phyloP scores from a whole-genome alignment of 2,888 invertebrate species.

The Anagyrus pseudococci region DNA sequence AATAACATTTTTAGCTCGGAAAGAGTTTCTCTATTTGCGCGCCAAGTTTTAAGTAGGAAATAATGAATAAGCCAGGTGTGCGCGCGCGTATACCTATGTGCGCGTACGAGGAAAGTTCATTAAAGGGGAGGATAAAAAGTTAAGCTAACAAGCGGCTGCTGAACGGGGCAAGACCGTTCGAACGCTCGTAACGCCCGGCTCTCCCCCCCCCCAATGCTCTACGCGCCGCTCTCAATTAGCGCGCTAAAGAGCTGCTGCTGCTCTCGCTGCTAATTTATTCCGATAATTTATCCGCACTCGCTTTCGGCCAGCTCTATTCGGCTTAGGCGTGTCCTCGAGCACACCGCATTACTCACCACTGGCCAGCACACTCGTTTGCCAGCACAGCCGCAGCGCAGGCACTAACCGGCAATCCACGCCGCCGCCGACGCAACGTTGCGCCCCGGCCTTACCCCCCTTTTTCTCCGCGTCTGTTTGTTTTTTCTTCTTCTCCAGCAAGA shows the following conservation, averaged over 20 bases:
- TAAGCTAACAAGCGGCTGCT: too few species aligned
- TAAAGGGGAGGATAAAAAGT: conserved; percentile 18
- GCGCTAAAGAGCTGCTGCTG: too few species aligned
- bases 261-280: conserved; percentile 24
- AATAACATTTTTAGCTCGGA: too few species aligned
- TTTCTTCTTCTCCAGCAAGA: background rate
- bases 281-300: conserved; percentile 25
- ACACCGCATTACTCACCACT: background rate
- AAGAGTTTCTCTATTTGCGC: too few species aligned
- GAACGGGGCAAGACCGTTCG: background rate
- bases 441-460: conserved; percentile 29
- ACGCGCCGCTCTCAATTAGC: conserved; percentile 20
- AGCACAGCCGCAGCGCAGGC: background rate
- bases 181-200: background rate
- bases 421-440: background rate
- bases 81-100: too few species aligned
- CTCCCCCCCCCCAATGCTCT: background rate
- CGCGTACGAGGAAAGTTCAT: conserved; percentile 16
- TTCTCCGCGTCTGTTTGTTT: background rate
- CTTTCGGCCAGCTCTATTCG: too few species aligned
- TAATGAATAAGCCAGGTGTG: too few species aligned
- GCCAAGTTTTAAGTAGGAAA: too few species aligned
- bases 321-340: conserved; percentile 1
- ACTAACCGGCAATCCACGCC: background rate
- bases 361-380: background rate